Evolutionary conservation across 2,888 invertebrate genomes (phyloP).

Genomic region (Zaprionus obscuricornis): DNA sequence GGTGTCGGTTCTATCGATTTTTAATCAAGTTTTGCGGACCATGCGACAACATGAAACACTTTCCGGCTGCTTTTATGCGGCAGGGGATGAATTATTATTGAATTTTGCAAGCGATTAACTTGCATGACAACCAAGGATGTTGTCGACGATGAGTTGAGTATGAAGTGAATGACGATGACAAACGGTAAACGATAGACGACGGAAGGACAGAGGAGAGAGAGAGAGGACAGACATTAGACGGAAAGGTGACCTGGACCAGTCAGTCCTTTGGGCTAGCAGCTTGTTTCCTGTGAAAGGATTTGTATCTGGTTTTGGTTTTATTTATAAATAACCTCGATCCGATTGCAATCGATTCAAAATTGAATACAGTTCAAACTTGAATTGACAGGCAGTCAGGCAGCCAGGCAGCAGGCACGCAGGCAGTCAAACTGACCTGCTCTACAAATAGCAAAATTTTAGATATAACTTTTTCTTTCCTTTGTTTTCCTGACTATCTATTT

Average conservation of each 20-base stretch:
- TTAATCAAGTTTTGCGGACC: conserved; percentile 62
- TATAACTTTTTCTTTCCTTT: too few relatives aligned
- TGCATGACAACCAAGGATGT: conserved; percentile 38
- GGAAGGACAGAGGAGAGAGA: too few relatives aligned
- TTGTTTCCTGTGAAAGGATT: conserved; percentile 30
- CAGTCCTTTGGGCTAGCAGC: conserved; percentile 8
- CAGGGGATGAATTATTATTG: conserved; percentile 70
- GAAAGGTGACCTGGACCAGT: conserved; percentile 17
- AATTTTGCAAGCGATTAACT: conserved; percentile 80
- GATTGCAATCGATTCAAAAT: conserved; percentile 26
- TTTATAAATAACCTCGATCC: conserved; percentile 45
- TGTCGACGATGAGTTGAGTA: not conserved
- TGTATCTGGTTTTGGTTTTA: conserved; percentile 27
- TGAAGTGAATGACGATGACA: too few relatives aligned
- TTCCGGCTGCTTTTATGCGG: conserved; percentile 62
- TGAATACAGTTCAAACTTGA: conserved; percentile 30
- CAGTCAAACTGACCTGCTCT: conserved; percentile 37
- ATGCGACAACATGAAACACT: conserved; percentile 69
- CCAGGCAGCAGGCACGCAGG: not conserved
- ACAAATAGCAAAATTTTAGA: conserved; percentile 7
- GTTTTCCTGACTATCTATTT: too few relatives aligned
- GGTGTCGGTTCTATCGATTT: conserved; percentile 62
- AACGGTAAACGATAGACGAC: too few relatives aligned
- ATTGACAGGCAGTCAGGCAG: not conserved
- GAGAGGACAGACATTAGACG: too few relatives aligned